Evolutionary conservation across 2,797 vertebrate species (phyloP), one percentile per base, ranked within the genome.

Genomic region (Crax fasciolata): DNA sequence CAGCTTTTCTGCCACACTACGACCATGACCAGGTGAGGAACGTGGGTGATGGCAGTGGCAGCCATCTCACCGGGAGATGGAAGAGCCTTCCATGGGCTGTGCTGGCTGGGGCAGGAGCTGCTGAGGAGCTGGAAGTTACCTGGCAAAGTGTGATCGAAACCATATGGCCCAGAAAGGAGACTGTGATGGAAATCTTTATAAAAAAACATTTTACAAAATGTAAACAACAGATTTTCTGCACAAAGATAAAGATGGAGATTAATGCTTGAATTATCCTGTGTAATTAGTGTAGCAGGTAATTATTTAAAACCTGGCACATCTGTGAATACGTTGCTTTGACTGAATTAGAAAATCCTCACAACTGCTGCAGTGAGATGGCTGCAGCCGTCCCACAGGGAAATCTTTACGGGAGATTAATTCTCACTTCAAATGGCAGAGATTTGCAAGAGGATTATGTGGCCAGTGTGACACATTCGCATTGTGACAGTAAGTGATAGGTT

Each of bases 221-320:
- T 95, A 96, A 97, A 95, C 89, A 96, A 91, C 92, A 76, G 48
- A 52, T 87, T 93, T 87, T 49, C 62, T 84, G 52, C 66, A 58
- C 48, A 59, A 84, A 77, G 54, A 89, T 72, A 25, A 92, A 91
- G 86, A 82, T 32, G 18, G 71, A 96, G 91, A 95, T 94, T 75
- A 91, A 91, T 94, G 91, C 57, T 91, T 68, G 83, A 89, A 85
- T 95, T 93, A 89, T 77, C 24, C 46, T 59, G 74, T 75, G 49
- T 95, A 95, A 91, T 95, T 90, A 96, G 85, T 48, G 51, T 80
- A 93, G 83, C 87, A 93, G 94, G 94, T 96, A 90, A 95, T 93
- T 57, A 86, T 91, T 94, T 93, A 86, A 89, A 90, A 90, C 49
- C 66, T 85, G 84, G 88, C 92, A 85, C 90, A 93, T 94, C 90